Base-by-base conservation (phyloP, 2,888 invertebrate genomes). In the Pseudoips prasinana region DNA sequence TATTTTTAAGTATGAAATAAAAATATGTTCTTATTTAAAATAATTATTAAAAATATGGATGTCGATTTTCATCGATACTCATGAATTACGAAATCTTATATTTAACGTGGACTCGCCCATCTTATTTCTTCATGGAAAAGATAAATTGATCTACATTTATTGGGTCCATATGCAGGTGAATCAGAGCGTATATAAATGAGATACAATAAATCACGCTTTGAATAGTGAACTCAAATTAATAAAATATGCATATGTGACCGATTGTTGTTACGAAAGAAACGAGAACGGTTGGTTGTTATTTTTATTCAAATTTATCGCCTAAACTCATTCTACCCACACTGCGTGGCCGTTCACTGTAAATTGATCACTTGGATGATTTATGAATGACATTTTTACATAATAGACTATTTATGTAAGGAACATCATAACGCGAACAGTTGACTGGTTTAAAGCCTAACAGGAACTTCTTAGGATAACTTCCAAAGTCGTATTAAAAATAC, bases 361-460 rank as follows among this genome's bases (percentile, higher is more conserved):
- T 72, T 72, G 70, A 73, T 75, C 62, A 58, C 46, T 39, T 27
- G 37, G 42, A 48, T 61, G 59, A 61, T 61, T 70, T 73, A 78
- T 72, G 64, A 54, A 58, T 56, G 46, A 49, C 44, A 61, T 67
- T 72, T 73, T 70, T 69, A 68, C 58, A 67, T 69, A 72, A 71
- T 68, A 61, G 64, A 64, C 52, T 49, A 47, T 36, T 29, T 20
- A 39, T 23, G 37, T 41, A 19, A 14, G 25, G 19, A 10, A 9
- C 25, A 20, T 22, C 23, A 18, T 18, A 32, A 32, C 27, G 29
- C 28, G 5, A 2, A 14, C 14, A 14, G 5, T 14, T n/a, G n/a
- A n/a, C n/a, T n/a, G n/a, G n/a, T n/a, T n/a, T n/a, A n/a, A n/a
- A n/a, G n/a, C n/a, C n/a, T n/a, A n/a, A n/a, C n/a, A n/a, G n/a